phyloP scores from a whole-genome alignment of 2,113 vertebrate genomes.

The Cephalophus harveyi region DNA sequence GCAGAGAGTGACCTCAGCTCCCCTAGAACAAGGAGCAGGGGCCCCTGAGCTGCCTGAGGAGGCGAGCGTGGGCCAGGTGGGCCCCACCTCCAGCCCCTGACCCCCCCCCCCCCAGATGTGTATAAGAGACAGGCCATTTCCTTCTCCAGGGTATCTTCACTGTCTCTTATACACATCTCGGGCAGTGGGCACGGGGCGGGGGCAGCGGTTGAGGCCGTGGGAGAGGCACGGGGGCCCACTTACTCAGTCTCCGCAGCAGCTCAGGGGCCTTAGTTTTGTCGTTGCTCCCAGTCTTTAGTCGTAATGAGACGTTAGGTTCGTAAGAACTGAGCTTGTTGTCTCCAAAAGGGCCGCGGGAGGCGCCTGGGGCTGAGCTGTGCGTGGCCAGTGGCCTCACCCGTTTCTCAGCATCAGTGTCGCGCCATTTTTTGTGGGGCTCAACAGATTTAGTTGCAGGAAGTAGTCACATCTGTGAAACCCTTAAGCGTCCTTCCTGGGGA shows the following conservation, averaged over 20 bases:
- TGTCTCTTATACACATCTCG: no score
- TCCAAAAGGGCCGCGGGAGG: rapidly evolving
- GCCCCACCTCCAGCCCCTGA: not conserved
- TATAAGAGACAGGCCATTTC: no score
- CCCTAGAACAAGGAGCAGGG: no score
- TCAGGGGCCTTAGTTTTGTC: no score
- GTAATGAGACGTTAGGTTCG: rapidly evolving
- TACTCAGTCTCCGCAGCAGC: no score
- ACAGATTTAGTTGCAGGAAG: no score
- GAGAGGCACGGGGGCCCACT: no score
- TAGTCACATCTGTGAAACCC: not conserved
- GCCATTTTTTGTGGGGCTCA: not conserved
- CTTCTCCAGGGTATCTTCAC: no score
- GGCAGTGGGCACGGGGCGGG: no score
- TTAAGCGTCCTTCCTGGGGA: not conserved
- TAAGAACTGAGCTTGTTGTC: not conserved
- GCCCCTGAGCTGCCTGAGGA: not conserved
- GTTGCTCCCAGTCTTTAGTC: no score
- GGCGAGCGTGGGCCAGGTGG: not conserved
- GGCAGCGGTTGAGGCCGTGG: no score
- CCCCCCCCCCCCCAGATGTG: no score
- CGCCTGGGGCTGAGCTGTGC: rapidly evolving
- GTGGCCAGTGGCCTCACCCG: rapidly evolving
- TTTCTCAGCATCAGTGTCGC: rapidly evolving
- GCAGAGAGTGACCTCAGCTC: not conserved